phyloP scores from a whole-genome alignment of 2,113 vertebrate species.

The Dromiciops gliroides region DNA sequence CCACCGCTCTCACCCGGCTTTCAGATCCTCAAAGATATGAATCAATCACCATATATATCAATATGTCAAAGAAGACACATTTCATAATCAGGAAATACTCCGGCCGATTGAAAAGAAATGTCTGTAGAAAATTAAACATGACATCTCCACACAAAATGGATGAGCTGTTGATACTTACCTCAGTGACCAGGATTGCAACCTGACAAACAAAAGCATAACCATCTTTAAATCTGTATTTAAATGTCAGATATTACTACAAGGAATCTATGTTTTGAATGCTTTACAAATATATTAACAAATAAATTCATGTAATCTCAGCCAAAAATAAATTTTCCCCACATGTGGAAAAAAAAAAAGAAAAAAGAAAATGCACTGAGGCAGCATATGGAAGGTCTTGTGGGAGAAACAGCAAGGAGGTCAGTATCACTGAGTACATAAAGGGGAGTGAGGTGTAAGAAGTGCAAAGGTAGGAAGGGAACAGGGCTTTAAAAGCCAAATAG shows the following conservation, averaged over 20 bases:
- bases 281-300: conserved; percentile 4
- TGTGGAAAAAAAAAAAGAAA: too few species aligned
- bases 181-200: neutral
- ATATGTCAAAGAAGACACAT: conserved; percentile 3
- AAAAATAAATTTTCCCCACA: conserved; percentile 50
- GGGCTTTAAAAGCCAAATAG: too few species aligned
- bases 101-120: neutral
- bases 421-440: too few species aligned
- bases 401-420: too few species aligned
- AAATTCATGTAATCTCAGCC: neutral
- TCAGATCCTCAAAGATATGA: neutral
- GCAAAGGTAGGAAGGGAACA: too few species aligned
- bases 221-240: neutral
- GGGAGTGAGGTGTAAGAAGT: too few species aligned
- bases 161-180: neutral
- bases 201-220: neutral
- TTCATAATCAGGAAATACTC: neutral
- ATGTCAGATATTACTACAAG: neutral
- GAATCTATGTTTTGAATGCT: neutral
- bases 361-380: too few species aligned
- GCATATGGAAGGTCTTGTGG: too few species aligned
- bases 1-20: conserved; percentile 1
- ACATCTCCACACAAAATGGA: neutral
- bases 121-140: neutral
- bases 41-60: neutral